Evolutionary conservation across 37 sponge, comb jelly and placozoan species (phyloP), one percentile per base, ranked within the genome.

Genomic region (Mnemiopsis leidyi): DNA sequence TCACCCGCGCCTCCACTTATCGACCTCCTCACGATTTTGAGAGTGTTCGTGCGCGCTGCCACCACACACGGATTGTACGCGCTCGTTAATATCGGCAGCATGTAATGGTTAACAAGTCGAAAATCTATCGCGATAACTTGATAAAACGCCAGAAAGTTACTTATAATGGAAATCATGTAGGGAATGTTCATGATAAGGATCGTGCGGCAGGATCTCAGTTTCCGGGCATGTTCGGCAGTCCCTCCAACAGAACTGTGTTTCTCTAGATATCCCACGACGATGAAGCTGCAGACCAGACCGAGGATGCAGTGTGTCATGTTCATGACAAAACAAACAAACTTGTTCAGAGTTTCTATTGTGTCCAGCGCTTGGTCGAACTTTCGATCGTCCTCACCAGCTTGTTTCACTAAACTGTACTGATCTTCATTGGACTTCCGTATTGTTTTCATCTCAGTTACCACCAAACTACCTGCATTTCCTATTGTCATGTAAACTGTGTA

Each of bases 121-220:
- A 71, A 71, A 18, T 71, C 75, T n/a, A 71, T 71, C 25, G 5
- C 30, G 3, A 71, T 25, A n/a, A 71, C 75, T 28, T 71, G 75
- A 28, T 71, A 71, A 71, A 71, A 71, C 30, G 75, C 75, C 20
- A 71, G 3, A 18, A 71, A 71, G 75, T 71, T 71, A 25, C 75
- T 71, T 13, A 71, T 71, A 5, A 71, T 71, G 5, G 75, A 71
- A 18, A 71, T 28, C 3, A 71, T 23, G n/a, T n/a, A 71, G 3
- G 30, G 30, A 71, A 29, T 71, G 30, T 29, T 71, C 30, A 29
- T 28, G 75, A 28, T n/a, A 71, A 29, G 75, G n/a, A 71, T 29
- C 25, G 75, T 71, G 3, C 5, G 3, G 30, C 25, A 23, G 30
- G 3, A 13, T 71, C 20, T 71, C n/a, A 71, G 30, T 28, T 71